A percentile compares a stretch with the other conserved stretches of the same genome.
Conservation (phyloP, 2,113 vertebrate genomes). For the Diadophis punctatus region DNA sequence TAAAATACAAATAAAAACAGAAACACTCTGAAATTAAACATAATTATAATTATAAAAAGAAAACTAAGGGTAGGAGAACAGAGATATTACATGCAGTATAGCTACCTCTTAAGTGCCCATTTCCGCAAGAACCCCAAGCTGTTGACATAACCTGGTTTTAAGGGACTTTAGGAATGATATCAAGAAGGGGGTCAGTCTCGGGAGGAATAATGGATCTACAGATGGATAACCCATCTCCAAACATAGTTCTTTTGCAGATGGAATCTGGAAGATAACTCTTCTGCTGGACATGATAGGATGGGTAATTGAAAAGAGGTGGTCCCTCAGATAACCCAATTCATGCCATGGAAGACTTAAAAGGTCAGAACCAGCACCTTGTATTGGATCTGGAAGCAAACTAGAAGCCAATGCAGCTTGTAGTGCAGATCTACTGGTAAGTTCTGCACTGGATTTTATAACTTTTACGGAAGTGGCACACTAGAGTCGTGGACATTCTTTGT, state of each 20-base stretch:
- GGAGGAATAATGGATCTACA: not conserved
- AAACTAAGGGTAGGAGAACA: not conserved
- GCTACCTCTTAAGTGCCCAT: not conserved
- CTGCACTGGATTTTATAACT: constrained; percentile 6
- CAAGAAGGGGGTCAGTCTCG: not conserved
- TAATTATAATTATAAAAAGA: not conserved
- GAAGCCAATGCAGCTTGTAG: not conserved
- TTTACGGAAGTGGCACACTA: not conserved
- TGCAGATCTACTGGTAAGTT: not conserved
- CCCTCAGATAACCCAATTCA: not conserved
- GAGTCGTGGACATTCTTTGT: constrained; percentile 13
- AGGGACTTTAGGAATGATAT: not conserved
- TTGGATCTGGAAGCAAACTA: not conserved
- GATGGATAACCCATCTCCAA: not conserved
- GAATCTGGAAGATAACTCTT: not conserved
- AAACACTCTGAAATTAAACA: not conserved
- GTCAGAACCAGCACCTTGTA: not conserved
- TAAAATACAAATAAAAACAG: too few relatives aligned
- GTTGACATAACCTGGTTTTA: not conserved
- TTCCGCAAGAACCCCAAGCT: not conserved
- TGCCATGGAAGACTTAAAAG: not conserved
- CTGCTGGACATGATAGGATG: not conserved
- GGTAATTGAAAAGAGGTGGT: not conserved
- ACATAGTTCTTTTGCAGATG: not conserved
- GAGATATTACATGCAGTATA: too few relatives aligned